phyloP scores from a whole-genome alignment of 2,797 vertebrate species.

The Rachycentron canadum region DNA sequence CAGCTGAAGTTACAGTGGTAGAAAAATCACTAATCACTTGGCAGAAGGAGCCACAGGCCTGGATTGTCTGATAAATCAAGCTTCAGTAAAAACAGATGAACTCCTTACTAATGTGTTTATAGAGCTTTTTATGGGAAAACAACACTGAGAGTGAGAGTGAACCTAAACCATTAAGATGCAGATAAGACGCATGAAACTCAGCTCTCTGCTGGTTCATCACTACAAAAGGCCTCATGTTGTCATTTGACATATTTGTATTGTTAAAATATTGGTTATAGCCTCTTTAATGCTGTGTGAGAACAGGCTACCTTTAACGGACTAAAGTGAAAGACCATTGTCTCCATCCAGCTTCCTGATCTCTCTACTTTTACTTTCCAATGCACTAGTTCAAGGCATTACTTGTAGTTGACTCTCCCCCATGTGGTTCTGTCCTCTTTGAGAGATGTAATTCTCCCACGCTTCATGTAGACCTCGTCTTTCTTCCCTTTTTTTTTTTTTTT shows the following conservation, averaged over 20 bases:
- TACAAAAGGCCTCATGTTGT: background rate
- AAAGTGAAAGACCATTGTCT: background rate
- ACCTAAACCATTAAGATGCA: no score
- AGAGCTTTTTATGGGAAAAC: no score
- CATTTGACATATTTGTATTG: background rate
- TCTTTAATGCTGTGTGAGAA: background rate
- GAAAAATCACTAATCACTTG: background rate
- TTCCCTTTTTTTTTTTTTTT: background rate
- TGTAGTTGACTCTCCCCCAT: background rate
- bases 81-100: background rate
- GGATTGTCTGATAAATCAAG: background rate
- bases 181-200: no score
- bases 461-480: background rate
- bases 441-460: conserved; percentile 2
- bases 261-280: background rate
- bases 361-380: background rate
- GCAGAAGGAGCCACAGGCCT: no score
- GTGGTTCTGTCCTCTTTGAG: background rate
- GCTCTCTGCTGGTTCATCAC: no score
- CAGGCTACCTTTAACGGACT: background rate
- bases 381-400: background rate
- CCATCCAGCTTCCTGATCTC: background rate
- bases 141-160: no score
- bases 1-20: background rate
- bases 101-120: background rate